Conservation (phyloP, 2,888 invertebrate species). For the Galerucella pusilla region DNA sequence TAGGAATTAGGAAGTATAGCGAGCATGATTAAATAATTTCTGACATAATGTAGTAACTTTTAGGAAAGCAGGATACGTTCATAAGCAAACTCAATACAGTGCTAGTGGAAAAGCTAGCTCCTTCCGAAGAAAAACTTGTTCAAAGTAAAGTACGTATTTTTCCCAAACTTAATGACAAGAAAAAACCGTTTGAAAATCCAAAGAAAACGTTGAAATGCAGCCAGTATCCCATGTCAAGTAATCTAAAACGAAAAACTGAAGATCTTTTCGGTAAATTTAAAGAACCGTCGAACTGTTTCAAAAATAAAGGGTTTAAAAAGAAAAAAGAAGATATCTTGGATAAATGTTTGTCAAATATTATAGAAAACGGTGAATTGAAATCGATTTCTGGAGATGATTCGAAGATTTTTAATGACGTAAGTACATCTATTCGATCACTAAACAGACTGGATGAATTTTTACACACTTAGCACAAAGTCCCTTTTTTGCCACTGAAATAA, state of each 20-base stretch:
- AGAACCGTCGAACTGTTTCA: neutral
- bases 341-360: no score
- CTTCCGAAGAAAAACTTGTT: neutral
- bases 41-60: neutral
- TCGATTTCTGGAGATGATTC: constrained; percentile 14
- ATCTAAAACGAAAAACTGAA: neutral
- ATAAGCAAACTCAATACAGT: neutral
- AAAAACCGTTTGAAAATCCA: no score
- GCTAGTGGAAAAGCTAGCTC: neutral
- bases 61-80: neutral
- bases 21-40: neutral
- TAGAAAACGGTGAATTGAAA: neutral
- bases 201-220: neutral
- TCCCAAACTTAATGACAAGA: neutral
- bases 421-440: no score
- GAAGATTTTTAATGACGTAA: constrained; percentile 10
- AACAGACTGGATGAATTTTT: no score
- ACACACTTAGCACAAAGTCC: no score
- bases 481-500: no score
- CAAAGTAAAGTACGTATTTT: neutral
- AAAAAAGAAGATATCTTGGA: neutral
- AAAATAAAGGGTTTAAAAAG: neutral
- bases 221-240: neutral
- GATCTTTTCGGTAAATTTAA: neutral
- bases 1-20: no score